Conservation (phyloP, 2,888 invertebrate species). For the Bombylius major region DNA sequence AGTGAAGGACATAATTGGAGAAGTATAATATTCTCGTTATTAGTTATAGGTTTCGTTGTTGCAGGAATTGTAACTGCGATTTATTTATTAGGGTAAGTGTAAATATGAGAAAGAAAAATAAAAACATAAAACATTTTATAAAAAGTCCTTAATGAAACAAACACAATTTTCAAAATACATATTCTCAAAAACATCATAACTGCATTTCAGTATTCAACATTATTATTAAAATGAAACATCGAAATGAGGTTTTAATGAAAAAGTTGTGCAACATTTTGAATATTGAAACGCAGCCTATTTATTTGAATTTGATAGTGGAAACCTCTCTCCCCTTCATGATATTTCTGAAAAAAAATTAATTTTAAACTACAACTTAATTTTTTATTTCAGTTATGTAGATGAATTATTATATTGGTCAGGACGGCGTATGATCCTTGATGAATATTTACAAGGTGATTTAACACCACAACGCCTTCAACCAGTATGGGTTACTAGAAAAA, state of each 20-base stretch:
- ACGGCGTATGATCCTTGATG: conserved; percentile 71
- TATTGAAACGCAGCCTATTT: too few species aligned
- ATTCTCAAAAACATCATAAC: too few species aligned
- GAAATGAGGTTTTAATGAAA: too few species aligned
- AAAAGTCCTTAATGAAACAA: background rate
- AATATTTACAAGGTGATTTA: conserved; percentile 68
- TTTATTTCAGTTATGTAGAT: conserved; percentile 59
- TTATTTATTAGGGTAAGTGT: conserved; percentile 64
- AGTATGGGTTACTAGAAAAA: conserved; percentile 68
- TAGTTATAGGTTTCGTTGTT: conserved; percentile 77
- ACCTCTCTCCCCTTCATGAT: too few species aligned
- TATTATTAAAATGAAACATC: too few species aligned
- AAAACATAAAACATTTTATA: background rate
- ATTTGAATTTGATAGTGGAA: too few species aligned
- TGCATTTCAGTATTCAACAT: too few species aligned
- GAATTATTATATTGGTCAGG: conserved; percentile 82
- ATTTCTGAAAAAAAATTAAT: too few species aligned
- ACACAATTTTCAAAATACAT: background rate
- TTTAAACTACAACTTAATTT: background rate
- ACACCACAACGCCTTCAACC: conserved; percentile 60
- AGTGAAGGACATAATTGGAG: conserved; percentile 82
- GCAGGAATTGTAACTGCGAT: conserved; percentile 80
- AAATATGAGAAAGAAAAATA: too few species aligned
- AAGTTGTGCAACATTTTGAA: too few species aligned
- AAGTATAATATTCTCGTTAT: conserved; percentile 72